phyloP scores from a whole-genome alignment of 2,113 vertebrate species.

The Colossoma macropomum region DNA sequence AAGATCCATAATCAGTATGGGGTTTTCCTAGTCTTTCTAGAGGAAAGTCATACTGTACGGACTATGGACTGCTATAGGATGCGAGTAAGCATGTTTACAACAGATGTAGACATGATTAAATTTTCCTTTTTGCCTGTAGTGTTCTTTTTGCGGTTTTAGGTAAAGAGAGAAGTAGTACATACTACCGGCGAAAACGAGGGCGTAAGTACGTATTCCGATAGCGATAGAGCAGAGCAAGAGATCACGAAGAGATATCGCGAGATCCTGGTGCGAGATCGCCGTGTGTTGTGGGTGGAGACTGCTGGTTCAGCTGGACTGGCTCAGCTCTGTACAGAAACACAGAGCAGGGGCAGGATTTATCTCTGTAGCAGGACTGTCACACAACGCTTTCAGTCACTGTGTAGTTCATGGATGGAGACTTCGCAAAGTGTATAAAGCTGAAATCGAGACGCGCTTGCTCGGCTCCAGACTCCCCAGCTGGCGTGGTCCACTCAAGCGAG shows the following conservation, averaged over 20 bases:
- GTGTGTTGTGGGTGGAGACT: conserved; percentile 56
- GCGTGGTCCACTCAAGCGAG: conserved; percentile 4
- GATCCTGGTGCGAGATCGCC: conserved; percentile 10
- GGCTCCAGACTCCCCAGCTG: conserved; percentile 1
- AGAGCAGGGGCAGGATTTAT: conserved; percentile 11
- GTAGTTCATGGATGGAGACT: conserved; percentile 24
- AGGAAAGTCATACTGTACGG: too few species aligned
- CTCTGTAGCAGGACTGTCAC: background rate
- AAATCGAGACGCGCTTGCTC: background rate
- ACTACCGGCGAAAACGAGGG: background rate
- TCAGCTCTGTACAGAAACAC: conserved; percentile 25
- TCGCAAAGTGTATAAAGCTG: background rate
- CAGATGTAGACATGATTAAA: too few species aligned
- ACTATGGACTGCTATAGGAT: too few species aligned
- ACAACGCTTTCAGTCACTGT: background rate
- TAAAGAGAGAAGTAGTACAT: background rate
- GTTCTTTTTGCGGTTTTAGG: too few species aligned
- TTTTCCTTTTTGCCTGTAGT: too few species aligned
- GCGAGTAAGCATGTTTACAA: too few species aligned
- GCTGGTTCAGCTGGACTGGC: conserved; percentile 40
- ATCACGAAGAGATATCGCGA: conserved; percentile 53
- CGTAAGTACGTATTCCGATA: background rate
- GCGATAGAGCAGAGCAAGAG: background rate
- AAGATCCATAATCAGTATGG: too few species aligned
- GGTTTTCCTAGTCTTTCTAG: too few species aligned